Evolutionary conservation across 2,888 invertebrate genomes (phyloP), one percentile per base, ranked within the genome.

Genomic region (Colostygia pectinataria): DNA sequence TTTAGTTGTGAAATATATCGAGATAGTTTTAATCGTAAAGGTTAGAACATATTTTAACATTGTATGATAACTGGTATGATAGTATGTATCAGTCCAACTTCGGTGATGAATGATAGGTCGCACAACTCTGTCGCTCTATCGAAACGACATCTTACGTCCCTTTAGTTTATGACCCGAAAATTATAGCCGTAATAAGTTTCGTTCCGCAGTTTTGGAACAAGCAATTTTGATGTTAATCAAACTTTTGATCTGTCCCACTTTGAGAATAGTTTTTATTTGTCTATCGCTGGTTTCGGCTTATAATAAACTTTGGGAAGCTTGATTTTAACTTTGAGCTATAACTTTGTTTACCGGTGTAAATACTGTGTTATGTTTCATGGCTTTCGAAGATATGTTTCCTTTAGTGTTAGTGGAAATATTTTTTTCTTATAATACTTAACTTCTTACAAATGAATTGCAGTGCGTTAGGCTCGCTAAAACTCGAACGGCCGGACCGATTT

Each of bases 221-320:
- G 64, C 69, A 69, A 68, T 71, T 71, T 67, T 66, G 65, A 68
- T 67, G 72, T 69, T 71, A 70, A 74, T 73, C 72, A 65, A 73
- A 74, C 68, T 74, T 73, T 71, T 71, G 71, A 72, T 72, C 66
- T 66, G 51, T 55, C 55, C 62, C 59, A 52, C 44, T 59, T 52
- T 47, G 57, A 43, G 39, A 48, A 34, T 63, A 64, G 67, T 66
- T 70, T 69, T 68, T 70, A 69, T 71, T 66, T 41, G 56, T 56
- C 57, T 53, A 49, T 55, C 55, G 56, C 55, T 57, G 29, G 33
- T 28, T 42, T 29, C 31, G 34, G 46, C 39, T 34, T 25, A 15
- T 20, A 14, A 48, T 55, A 47, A 46, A 47, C 29, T 47, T 44
- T 37, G 15, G 29, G 14, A 9, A 38, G 33, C 33, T 36, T 15